A percentile compares a stretch with the other conserved stretches of the same genome.
phyloP scores from a whole-genome alignment of 2,113 vertebrate species.

The Suricata suricatta region DNA sequence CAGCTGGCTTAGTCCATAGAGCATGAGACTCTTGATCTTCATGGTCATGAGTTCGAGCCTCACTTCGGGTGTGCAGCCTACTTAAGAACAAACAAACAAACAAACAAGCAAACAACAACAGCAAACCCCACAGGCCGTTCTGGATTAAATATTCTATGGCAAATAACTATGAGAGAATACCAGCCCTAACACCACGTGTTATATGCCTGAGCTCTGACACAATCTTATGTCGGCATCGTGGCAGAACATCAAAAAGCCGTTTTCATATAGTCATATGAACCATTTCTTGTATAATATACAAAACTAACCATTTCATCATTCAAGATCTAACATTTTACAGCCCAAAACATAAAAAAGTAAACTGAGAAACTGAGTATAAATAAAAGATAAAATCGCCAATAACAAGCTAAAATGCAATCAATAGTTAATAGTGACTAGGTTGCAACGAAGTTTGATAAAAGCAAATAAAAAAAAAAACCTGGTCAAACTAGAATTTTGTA shows the following conservation, averaged over 20 bases:
- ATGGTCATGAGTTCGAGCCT: no score
- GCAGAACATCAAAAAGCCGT: neutral
- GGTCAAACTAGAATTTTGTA: neutral
- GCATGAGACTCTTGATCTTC: no score
- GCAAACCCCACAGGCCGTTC: neutral
- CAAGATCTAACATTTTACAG: neutral
- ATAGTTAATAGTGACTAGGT: neutral
- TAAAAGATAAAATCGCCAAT: neutral
- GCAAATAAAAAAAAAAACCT: constrained; percentile 24
- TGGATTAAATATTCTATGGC: neutral
- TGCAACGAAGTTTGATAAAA: neutral
- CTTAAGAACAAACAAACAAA: neutral
- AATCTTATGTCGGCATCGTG: neutral
- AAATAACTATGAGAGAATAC: neutral
- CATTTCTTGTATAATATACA: constrained; percentile 15
- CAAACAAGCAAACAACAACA: neutral
- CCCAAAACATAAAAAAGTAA: neutral
- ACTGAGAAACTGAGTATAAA: neutral
- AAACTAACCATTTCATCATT: constrained; percentile 18
- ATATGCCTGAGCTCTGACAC: neutral
- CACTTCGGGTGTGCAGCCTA: no score
- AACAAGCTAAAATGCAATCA: neutral
- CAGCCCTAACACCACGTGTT: neutral
- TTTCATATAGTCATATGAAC: neutral
- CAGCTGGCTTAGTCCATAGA: no score